A percentile compares a stretch with the other conserved stretches of the same genome.
Evolutionary conservation across 2,888 invertebrate genomes (phyloP).

Genomic region (Leptogaster cylindrica): DNA sequence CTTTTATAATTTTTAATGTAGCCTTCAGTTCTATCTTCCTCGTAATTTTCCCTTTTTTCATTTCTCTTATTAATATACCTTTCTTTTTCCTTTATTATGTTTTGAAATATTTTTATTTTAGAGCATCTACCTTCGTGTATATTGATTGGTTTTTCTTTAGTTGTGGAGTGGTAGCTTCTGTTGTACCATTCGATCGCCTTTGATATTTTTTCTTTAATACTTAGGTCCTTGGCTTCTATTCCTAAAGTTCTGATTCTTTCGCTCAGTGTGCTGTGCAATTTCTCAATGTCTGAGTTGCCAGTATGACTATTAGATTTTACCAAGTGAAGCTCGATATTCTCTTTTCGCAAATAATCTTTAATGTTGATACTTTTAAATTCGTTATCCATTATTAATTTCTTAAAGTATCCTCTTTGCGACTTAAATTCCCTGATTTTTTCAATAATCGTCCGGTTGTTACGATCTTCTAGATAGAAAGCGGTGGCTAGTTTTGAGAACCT

Average conservation of each 20-base stretch:
- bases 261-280: conserved; percentile 35
- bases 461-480: neutral
- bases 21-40: no score
- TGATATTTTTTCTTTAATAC: conserved; percentile 40
- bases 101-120: neutral
- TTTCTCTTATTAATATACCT: no score
- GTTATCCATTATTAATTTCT: conserved; percentile 7
- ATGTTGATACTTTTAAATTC: conserved; percentile 5
- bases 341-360: conserved; percentile 12
- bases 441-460: neutral
- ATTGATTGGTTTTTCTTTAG: conserved; percentile 32
- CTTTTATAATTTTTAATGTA: no score
- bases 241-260: conserved; percentile 33
- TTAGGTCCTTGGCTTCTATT: conserved; percentile 12
- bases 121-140: conserved; percentile 16
- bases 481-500: conserved; percentile 42
- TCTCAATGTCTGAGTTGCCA: conserved; percentile 31
- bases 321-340: conserved; percentile 31
- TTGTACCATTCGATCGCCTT: conserved; percentile 41
- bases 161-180: conserved; percentile 38
- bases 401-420: no score
- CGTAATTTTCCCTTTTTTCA: no score
- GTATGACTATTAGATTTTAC: conserved; percentile 43
- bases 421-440: conserved; percentile 40
- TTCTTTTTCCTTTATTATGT: no score